Percentiles rank a stretch among this genome's conserved stretches.
Evolutionary conservation across 2,113 vertebrate genomes (phyloP).

Genomic region (Siniperca chuatsi): DNA sequence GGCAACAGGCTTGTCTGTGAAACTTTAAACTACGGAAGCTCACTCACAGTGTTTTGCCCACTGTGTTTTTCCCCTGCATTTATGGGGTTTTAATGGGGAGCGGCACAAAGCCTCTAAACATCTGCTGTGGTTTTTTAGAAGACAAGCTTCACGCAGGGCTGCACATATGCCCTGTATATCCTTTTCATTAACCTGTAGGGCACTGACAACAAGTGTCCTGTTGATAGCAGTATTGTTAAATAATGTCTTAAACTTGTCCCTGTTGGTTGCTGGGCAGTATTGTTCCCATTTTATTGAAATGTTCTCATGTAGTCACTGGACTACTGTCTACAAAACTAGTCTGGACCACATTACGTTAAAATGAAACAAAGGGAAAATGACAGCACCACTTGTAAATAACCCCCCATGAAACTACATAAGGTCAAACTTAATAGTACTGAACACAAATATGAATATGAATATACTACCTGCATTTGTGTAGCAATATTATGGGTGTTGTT

Average conservation of each 20-base stretch:
- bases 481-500: not conserved
- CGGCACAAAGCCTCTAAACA: conserved; percentile 66
- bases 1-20: conserved; percentile 42
- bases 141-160: conserved; percentile 44
- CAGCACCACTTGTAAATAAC: conserved; percentile 9
- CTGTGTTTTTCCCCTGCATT: conserved; percentile 56
- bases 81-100: conserved; percentile 66
- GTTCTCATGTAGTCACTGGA: conserved; percentile 50
- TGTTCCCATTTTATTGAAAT: conserved; percentile 66
- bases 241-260: conserved; percentile 57
- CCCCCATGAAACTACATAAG: not conserved
- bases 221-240: conserved; percentile 66
- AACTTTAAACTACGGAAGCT: conserved; percentile 63
- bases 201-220: conserved; percentile 62
- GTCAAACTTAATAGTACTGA: not conserved
- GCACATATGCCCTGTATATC: conserved; percentile 33
- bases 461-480: not conserved
- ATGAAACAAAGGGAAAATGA: conserved; percentile 4
- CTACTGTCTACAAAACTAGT: not conserved
- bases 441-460: conserved; percentile 1
- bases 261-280: conserved; percentile 35
- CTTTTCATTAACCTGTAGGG: conserved; percentile 69
- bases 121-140: conserved; percentile 71
- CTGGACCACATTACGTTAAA: conserved; percentile 19
- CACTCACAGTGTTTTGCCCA: conserved; percentile 36